A percentile compares a stretch with the other conserved stretches of the same genome.
Conservation (phyloP, 2,797 vertebrate species). For the Remorina albescens region DNA sequence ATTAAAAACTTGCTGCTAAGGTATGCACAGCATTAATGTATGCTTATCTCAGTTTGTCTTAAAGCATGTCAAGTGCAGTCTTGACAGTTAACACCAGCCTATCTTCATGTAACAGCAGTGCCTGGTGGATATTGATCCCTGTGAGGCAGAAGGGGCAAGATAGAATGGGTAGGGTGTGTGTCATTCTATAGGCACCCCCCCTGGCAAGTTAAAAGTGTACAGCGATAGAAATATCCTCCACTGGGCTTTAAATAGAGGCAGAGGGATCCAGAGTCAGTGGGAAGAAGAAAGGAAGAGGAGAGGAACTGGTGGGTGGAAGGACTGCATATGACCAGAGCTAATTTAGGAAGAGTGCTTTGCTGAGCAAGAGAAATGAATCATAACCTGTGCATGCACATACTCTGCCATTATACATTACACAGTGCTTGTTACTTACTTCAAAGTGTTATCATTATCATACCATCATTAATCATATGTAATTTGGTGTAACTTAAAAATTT, state of each 20-base stretch:
- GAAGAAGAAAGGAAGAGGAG: slow-evolving; percentile 57
- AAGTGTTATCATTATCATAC: background rate
- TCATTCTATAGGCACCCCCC: slow-evolving; percentile 16
- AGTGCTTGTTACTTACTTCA: background rate
- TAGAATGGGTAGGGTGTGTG: slow-evolving; percentile 16
- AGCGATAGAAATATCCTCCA: slow-evolving; percentile 47
- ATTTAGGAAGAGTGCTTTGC: slow-evolving; percentile 59
- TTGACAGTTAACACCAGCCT: slow-evolving; percentile 41
- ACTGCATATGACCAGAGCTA: slow-evolving; percentile 59
- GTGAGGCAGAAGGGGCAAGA: slow-evolving; percentile 17
- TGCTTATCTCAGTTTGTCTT: slow-evolving; percentile 35
- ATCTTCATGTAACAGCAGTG: slow-evolving; percentile 56
- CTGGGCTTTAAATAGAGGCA: slow-evolving; percentile 66
- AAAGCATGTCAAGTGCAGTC: slow-evolving; percentile 9
- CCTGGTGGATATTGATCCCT: slow-evolving; percentile 45
- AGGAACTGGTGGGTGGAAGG: slow-evolving; percentile 72
- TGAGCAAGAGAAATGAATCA: slow-evolving; percentile 64
- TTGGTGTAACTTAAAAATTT: background rate
- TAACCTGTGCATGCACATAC: slow-evolving; percentile 19
- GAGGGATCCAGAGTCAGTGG: slow-evolving; percentile 58
- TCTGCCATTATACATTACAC: slow-evolving; percentile 5
- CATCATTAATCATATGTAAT: background rate
- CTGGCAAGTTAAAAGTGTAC: slow-evolving; percentile 38
- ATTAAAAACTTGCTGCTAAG: slow-evolving; percentile 73
- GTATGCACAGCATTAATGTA: slow-evolving; percentile 52